Conservation (phyloP, 2,888 invertebrate species). For the Gymnoscelis rufifasciata region DNA sequence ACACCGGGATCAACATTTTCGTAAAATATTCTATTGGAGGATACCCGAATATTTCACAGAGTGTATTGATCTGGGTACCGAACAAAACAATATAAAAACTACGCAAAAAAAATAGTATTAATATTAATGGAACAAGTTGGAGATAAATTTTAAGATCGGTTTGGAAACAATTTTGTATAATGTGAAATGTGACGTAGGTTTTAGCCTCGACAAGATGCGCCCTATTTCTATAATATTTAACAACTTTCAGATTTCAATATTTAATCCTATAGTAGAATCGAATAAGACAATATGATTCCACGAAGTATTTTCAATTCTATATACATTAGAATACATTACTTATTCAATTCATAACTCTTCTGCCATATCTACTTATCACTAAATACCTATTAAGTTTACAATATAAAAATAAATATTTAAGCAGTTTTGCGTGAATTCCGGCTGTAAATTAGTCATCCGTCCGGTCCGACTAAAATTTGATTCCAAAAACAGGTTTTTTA, state of each 20-base stretch:
- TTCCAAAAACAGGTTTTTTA: too few species aligned
- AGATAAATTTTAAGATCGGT: conserved; percentile 52
- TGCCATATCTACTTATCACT: too few species aligned
- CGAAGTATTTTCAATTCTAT: conserved; percentile 3
- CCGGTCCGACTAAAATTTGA: too few species aligned
- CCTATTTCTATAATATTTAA: conserved; percentile 43
- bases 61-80: conserved; percentile 26
- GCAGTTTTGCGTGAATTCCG: too few species aligned
- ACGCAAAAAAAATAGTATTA: conserved; percentile 50
- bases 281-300: conserved; percentile 4
- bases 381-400: too few species aligned
- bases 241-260: background rate
- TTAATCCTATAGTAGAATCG: too few species aligned
- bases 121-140: conserved; percentile 50
- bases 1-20: too few species aligned
- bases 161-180: conserved; percentile 67
- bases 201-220: conserved; percentile 64
- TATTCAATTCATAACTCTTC: too few species aligned
- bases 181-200: conserved; percentile 62
- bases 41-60: conserved; percentile 23
- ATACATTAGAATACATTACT: conserved; percentile 10
- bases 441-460: too few species aligned
- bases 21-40: conserved; percentile 19
- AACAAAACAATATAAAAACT: conserved; percentile 28
- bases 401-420: too few species aligned